Evolutionary conservation across 2,888 invertebrate genomes (phyloP).

Genomic region (Chaetoderma sp.): DNA sequence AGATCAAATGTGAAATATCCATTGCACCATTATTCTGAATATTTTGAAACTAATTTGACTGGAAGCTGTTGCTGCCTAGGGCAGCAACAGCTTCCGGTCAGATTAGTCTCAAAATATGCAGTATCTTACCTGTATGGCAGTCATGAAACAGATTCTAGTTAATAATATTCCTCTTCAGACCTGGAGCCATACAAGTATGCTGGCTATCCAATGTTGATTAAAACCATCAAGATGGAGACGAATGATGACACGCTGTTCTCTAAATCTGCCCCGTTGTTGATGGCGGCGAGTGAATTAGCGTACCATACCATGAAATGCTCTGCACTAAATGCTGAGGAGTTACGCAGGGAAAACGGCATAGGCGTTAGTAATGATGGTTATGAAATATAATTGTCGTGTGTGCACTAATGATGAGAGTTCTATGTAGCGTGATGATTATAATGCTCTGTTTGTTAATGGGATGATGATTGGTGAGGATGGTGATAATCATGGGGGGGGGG

Average conservation of each 20-base stretch:
- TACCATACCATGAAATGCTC: constrained; percentile 97
- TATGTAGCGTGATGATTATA: background rate
- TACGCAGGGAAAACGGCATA: constrained; percentile 92
- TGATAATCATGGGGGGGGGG: too few species aligned
- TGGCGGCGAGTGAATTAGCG: constrained; percentile 85
- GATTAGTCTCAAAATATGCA: too few species aligned
- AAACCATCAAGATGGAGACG: constrained; percentile 94
- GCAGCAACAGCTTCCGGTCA: too few species aligned
- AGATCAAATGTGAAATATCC: too few species aligned
- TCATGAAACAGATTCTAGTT: too few species aligned
- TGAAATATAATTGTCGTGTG: background rate
- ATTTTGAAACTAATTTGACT: too few species aligned
- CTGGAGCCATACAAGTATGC: constrained; percentile 98
- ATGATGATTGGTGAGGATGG: too few species aligned
- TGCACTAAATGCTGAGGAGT: constrained; percentile 96
- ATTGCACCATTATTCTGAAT: too few species aligned
- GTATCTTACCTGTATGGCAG: too few species aligned
- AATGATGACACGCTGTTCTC: constrained; percentile 93
- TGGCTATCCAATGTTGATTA: constrained; percentile 96
- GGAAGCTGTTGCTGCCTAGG: too few species aligned
- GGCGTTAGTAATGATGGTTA: constrained; percentile 76
- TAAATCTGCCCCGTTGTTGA: constrained; percentile 81
- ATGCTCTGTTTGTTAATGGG: background rate
- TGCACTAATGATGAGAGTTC: background rate
- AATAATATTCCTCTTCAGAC: constrained; percentile 43